Conservation (phyloP, 2,888 invertebrate genomes). For the Dynastes maya region DNA sequence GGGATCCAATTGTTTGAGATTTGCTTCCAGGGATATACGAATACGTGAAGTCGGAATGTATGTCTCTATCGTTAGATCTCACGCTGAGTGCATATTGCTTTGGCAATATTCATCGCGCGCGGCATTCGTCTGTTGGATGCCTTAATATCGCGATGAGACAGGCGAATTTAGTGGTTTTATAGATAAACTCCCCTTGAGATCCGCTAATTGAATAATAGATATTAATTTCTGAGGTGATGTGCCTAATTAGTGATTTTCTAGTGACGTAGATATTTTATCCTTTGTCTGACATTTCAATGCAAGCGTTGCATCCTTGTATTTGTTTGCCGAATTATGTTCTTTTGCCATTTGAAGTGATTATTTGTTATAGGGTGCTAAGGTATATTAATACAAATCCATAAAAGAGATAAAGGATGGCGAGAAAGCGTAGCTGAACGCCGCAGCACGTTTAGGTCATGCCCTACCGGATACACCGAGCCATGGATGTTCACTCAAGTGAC, state of each 20-base stretch:
- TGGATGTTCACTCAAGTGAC: too few species aligned
- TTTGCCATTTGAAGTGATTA: too few species aligned
- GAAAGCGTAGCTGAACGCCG: too few species aligned
- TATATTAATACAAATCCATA: too few species aligned
- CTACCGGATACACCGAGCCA: too few species aligned
- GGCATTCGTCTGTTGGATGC: background rate
- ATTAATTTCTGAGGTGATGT: slow-evolving; percentile 11
- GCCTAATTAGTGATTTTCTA: background rate
- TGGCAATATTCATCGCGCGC: background rate
- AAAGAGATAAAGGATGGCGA: too few species aligned
- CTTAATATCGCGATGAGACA: background rate
- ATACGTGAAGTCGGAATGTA: slow-evolving; percentile 4
- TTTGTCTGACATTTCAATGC: background rate
- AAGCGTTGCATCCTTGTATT: too few species aligned
- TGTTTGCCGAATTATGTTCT: too few species aligned
- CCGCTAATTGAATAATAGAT: slow-evolving; percentile 22
- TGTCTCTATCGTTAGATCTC: background rate
- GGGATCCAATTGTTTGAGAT: slow-evolving; percentile 21
- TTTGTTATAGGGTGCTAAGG: too few species aligned
- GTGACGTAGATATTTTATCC: background rate
- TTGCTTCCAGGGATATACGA: background rate
- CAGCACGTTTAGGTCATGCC: too few species aligned
- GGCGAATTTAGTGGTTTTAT: slow-evolving; percentile 2
- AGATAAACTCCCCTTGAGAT: background rate
- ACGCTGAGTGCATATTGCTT: slow-evolving; percentile 8